Conservation (phyloP, 2,888 invertebrate species). For the Eumerus sabulonum region DNA sequence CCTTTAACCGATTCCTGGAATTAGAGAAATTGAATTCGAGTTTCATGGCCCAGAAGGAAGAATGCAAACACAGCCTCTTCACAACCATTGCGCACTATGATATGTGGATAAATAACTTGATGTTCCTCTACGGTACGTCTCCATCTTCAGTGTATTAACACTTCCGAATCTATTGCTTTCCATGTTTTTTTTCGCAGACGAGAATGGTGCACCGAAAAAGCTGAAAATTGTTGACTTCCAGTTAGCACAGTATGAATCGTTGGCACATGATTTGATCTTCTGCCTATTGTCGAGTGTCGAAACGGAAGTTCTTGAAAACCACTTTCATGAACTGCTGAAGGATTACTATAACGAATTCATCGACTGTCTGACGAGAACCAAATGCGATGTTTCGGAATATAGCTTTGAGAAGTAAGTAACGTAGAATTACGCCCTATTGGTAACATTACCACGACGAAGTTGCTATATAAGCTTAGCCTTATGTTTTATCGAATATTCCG, state of each 20-base stretch:
- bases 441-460: too few relatives aligned
- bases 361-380: slow-evolving; percentile 76
- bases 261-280: slow-evolving; percentile 81
- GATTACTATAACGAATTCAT: slow-evolving; percentile 81
- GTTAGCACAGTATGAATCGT: slow-evolving; percentile 80
- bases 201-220: slow-evolving; percentile 77
- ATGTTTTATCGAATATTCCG: too few relatives aligned
- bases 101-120: slow-evolving; percentile 83
- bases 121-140: slow-evolving; percentile 79
- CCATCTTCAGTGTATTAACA: not conserved
- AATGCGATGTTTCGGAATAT: slow-evolving; percentile 77
- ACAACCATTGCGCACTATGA: slow-evolving; percentile 81
- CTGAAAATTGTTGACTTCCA: slow-evolving; percentile 83
- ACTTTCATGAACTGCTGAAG: slow-evolving; percentile 80
- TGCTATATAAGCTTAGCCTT: too few relatives aligned
- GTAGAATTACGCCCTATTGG: not conserved
- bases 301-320: slow-evolving; percentile 77
- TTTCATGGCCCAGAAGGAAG: slow-evolving; percentile 69
- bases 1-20: slow-evolving; percentile 69
- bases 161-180: slow-evolving; percentile 30
- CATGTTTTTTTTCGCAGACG: slow-evolving; percentile 70
- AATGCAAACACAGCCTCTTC: slow-evolving; percentile 78
- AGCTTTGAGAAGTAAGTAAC: slow-evolving; percentile 77
- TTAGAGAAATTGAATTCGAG: slow-evolving; percentile 69
- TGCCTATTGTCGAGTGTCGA: slow-evolving; percentile 81